Base-by-base conservation (phyloP, 1,140 invertebrate genomes). In the Epicauta chinensis region DNA sequence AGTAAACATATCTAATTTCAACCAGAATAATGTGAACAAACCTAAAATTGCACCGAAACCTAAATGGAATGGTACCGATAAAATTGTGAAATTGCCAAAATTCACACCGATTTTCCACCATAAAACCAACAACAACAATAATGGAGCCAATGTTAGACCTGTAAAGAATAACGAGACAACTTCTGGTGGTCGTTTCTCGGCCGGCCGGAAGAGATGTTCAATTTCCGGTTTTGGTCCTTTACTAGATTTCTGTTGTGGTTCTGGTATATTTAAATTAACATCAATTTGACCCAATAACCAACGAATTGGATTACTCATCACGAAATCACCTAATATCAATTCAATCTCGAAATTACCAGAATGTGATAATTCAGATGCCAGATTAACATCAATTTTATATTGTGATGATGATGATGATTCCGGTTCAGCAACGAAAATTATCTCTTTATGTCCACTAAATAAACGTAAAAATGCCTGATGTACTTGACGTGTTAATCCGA, bases 401-500 rank as follows among this genome's bases (percentile, higher is more conserved):
- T 74, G 39, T 78, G 75, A 66, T 23, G 23, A 3, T 23, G 23
- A 23, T 7, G 23, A 23, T 5, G 4, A 0, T 23, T 96, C 93
- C n/a, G 84, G 80, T 69, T 97, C 93, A 11, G 93, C 90, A 16
- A 97, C 86, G 69, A 94, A 97, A 60, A 96, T 85, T 23, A 95
- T 88, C 75, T 98, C 94, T 56, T 85, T 80, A 40, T 81, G 75
- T 12, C 73, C 67, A 62, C 87, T 73, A 16, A 75, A 77, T 14
- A 98, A 77, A 14, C 88, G 80, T 3, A 98, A 81, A 73, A 98
- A 98, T 0, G 91, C 87, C 75, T 98, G 94, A 71, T 98, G 95
- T 23, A 93, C 87, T 31, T 79, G 72, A 53, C 93, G 80, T 0
- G 82, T 90, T 1, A 97, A 71, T 0, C 77, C 69, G 69, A 96